Evolutionary conservation across 2,888 invertebrate genomes (phyloP).

Genomic region (Patella depressa): DNA sequence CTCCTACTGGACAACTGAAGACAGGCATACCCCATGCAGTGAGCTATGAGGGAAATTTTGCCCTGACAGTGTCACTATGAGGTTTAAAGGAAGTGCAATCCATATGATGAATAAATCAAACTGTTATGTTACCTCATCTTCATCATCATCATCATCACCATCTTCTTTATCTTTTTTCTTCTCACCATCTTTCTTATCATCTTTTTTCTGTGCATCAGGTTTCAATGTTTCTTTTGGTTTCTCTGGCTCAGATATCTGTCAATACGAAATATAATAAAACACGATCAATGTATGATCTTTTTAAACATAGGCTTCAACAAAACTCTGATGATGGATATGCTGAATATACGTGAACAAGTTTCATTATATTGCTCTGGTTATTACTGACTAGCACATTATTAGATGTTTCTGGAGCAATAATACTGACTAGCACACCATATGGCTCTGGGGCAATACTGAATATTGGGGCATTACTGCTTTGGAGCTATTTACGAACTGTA

Average conservation of each 20-base stretch:
- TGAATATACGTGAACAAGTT: neutral
- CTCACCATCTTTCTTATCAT: constrained; percentile 25
- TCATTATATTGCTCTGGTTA: neutral
- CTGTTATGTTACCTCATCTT: constrained; percentile 13
- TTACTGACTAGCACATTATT: too few species aligned
- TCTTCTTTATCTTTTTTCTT: constrained; percentile 51
- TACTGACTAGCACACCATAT: too few species aligned
- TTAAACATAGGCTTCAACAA: too few species aligned
- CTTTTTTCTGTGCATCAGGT: constrained; percentile 36
- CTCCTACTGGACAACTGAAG: too few species aligned
- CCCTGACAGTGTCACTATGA: too few species aligned
- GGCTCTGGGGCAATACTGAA: too few species aligned
- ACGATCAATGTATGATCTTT: neutral
- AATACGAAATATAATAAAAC: constrained; percentile 13
- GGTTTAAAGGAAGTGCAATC: too few species aligned
- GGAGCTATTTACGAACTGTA: too few species aligned
- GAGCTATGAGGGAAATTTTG: too few species aligned
- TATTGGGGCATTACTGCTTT: too few species aligned
- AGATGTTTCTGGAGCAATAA: too few species aligned
- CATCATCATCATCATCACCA: constrained; percentile 55
- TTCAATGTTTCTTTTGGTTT: constrained; percentile 72
- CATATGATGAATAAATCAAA: neutral
- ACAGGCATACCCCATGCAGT: too few species aligned
- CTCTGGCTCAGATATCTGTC: constrained; percentile 75
- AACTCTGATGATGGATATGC: neutral